A percentile compares a stretch with the other conserved stretches of the same genome.
Conservation (phyloP, 1,140 invertebrate genomes). For the Pachypsylla venusta region DNA sequence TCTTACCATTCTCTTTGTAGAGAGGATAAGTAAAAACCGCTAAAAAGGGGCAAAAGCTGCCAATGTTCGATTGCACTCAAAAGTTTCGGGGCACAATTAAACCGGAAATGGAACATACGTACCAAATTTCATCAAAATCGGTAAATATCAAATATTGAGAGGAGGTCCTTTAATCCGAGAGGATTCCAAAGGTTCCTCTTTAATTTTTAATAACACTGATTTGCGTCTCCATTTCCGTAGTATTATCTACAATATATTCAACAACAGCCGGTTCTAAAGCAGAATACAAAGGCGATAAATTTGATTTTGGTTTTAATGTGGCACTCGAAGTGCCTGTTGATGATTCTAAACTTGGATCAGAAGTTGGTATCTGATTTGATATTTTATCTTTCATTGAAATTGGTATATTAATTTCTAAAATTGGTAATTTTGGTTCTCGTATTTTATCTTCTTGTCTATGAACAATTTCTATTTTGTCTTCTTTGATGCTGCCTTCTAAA, state of each 20-base stretch:
- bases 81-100: too few species aligned
- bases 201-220: not conserved
- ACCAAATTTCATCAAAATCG: too few species aligned
- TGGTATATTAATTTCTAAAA: not conserved
- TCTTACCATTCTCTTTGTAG: too few species aligned
- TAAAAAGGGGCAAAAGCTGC: too few species aligned
- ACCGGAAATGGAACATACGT: too few species aligned
- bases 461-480: not conserved
- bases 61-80: too few species aligned
- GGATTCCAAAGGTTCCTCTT: too few species aligned
- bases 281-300: not conserved
- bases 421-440: not conserved
- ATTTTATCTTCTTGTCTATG: not conserved
- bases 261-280: not conserved
- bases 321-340: not conserved
- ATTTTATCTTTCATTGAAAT: too few species aligned
- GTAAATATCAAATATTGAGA: too few species aligned
- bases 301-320: not conserved
- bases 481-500: not conserved
- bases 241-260: not conserved
- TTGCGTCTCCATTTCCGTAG: not conserved
- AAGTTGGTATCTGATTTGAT: not conserved
- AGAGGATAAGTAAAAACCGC: too few species aligned
- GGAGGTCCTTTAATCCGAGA: too few species aligned
- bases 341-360: not conserved